Evolutionary conservation across 1,140 invertebrate genomes (phyloP), one percentile per base, ranked within the genome.

Genomic region (Drosophila bipectinata): DNA sequence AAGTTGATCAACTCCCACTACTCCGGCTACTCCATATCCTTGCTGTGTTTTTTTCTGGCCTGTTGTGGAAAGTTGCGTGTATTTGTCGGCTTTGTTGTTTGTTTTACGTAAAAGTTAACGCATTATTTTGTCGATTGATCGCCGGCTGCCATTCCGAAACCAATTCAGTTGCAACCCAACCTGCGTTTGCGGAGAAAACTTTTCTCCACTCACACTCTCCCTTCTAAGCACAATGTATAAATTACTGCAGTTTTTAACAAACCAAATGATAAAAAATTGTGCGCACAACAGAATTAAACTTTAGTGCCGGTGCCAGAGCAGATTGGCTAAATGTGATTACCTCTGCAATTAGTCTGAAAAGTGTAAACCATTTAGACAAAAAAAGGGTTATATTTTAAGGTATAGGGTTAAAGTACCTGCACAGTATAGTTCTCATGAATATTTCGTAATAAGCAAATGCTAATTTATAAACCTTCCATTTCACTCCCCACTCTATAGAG

Each of bases 121-220:
- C 81, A 85, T 85, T 85, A 85, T 85, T 85, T 85, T 87, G 82
- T 74, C 81, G 81, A 87, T 85, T 85, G 81, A 87, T 85, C 76
- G 81, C 54, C 39, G 67, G 41, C 60, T 67, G 34, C 37, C 37
- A n/a, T 3, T 39, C 21, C 26, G 26, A 32, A 9, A 18, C 12
- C 26, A 7, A 24, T 37, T 47, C 44, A 47, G 44, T 47, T 47
- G 44, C 10, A 15, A 44, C 26, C 18, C 28, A 9, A n/a, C 8
- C 67, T 49, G 71, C 81, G 78, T 80, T 84, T 67, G 58, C 73
- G 21, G 21, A 21, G 21, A 5, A 32, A 45, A 55, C 60, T 77
- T 85, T 85, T 85, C 37, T 41, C 34, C 61, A 56, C 54, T 45
- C 51, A 48, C 56, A 48, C 56, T 44, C 10, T 34, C n/a, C 4